Conservation (phyloP, 2,888 invertebrate genomes). For the Aphodius granarius region DNA sequence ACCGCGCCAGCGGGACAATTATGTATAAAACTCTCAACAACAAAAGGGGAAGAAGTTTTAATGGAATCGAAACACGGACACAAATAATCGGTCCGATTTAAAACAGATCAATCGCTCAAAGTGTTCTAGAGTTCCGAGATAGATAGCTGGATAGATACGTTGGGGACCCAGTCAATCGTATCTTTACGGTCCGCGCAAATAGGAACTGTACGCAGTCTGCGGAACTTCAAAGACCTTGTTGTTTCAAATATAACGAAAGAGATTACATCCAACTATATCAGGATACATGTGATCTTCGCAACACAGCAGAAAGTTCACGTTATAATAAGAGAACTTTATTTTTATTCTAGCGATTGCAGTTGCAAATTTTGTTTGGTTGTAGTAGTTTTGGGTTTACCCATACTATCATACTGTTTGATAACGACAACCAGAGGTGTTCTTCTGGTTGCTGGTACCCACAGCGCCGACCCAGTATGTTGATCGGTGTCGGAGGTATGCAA, state of each 20-base stretch:
- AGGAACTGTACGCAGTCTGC: conserved; percentile 1
- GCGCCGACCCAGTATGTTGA: too few relatives aligned
- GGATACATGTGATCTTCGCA: background rate
- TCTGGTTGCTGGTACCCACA: too few relatives aligned
- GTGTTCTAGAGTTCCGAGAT: background rate
- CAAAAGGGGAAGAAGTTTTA: background rate
- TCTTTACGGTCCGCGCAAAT: conserved; percentile 2
- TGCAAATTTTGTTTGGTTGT: too few relatives aligned
- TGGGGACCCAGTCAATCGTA: conserved; percentile 7
- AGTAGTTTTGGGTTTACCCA: too few relatives aligned
- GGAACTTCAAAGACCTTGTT: conserved; percentile 9
- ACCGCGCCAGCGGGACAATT: background rate
- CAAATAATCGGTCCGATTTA: conserved; percentile 1
- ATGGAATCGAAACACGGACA: conserved; percentile 1
- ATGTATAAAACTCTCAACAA: background rate
- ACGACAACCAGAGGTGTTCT: too few relatives aligned
- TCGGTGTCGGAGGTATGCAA: too few relatives aligned
- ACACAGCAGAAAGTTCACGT: background rate
- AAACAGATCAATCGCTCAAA: conserved; percentile 1
- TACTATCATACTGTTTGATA: too few relatives aligned
- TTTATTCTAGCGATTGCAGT: background rate
- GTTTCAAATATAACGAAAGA: conserved; percentile 1
- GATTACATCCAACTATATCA: background rate
- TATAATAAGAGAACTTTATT: background rate
- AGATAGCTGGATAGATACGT: conserved; percentile 1